Conservation (phyloP, 2,888 invertebrate species). For the Macrosiphum euphorbiae region DNA sequence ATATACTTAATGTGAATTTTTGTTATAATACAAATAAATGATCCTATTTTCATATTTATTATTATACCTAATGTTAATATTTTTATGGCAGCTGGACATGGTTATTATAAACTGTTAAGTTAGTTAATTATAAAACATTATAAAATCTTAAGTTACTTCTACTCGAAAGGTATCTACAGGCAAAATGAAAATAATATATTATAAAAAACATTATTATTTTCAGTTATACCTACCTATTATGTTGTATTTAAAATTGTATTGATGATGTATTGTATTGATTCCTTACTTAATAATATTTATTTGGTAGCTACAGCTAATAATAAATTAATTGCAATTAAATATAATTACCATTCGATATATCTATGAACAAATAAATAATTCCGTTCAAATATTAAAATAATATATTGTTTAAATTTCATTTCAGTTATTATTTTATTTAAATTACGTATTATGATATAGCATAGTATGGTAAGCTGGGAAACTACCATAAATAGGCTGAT, state of each 20-base stretch:
- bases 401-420: neutral
- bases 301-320: neutral
- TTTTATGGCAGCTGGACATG: neutral
- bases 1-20: neutral
- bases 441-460: neutral
- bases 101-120: neutral
- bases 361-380: no score
- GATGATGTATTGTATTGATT: neutral
- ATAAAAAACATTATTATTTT: neutral
- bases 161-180: neutral
- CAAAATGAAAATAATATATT: neutral
- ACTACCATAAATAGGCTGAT: neutral
- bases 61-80: neutral
- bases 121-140: neutral
- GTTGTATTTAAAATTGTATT: neutral
- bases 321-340: neutral
- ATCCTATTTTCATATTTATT: neutral
- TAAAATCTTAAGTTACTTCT: neutral
- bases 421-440: neutral
- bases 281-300: neutral
- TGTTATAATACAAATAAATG: neutral
- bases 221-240: neutral
- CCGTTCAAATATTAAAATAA: neutral
- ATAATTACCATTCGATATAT: neutral
- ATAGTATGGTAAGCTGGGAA: neutral